These are phyloP conservation scores for Silurus meridionalis DNA, from an alignment of 2,113 vertebrate genomes.

Conservation along the genomic window DNA sequence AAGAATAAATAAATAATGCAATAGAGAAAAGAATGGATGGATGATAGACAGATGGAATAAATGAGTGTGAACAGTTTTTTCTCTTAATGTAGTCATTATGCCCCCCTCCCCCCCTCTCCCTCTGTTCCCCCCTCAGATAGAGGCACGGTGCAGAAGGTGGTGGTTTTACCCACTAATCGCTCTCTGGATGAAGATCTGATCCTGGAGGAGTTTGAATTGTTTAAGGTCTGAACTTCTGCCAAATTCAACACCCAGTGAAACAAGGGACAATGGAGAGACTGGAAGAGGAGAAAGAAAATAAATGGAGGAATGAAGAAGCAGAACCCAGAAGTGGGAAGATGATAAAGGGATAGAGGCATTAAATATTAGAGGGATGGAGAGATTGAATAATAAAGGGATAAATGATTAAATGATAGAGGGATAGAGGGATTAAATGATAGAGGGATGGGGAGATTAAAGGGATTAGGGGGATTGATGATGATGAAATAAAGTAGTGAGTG, in stretches of 20 bases:
- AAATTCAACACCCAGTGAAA: background rate
- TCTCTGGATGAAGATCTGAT: constrained; percentile 89
- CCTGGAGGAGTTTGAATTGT: constrained; percentile 95
- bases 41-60: background rate
- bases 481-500: background rate
- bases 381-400: background rate
- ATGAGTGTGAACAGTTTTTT: background rate
- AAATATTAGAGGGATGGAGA: background rate
- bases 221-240: constrained; percentile 81
- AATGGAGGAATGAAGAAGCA: background rate
- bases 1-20: background rate
- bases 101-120: background rate
- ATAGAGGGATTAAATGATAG: background rate
- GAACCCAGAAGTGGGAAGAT: too few relatives aligned
- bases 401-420: background rate
- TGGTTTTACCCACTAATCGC: constrained; percentile 86
- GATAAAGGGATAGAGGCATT: background rate
- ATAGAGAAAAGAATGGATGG: background rate
- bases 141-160: constrained; percentile 93
- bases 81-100: too few relatives aligned
- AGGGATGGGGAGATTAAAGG: background rate
- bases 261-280: background rate
- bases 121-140: constrained; percentile 75
- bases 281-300: background rate
- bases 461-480: background rate